Evolutionary conservation across 2,113 vertebrate species (phyloP), one percentile per base, ranked within the genome.

Genomic region (Rallus limicola): DNA sequence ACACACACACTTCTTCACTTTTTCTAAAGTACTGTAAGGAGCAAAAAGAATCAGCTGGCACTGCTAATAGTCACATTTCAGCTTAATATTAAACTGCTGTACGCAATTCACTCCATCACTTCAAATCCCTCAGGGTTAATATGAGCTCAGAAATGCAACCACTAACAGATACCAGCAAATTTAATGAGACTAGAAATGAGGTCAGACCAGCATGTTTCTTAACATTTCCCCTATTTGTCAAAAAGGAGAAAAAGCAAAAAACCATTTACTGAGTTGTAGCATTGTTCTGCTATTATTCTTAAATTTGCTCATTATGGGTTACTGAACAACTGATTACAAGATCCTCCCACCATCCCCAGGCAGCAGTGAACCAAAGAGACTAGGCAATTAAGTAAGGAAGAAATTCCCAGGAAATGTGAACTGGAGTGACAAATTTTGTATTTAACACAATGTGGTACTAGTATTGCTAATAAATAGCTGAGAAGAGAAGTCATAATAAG

Each of bases 121-220:
- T 48, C 63, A 92, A 89, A 78, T 87, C 86, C 88, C 86, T 63
- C 67, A 48, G 88, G 88, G 65, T 64, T 96, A 91, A 82, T 59
- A 71, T 10, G 23, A 94, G 26, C 77, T 91, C 80, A 84, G 88
- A 93, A 93, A 94, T 53, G 34, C 31, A 13, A 33, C 48, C 50
- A 56, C 70, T 72, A 83, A 65, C 82, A 96, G 90, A 82, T 28
- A 86, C 4, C 4, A 91, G 40, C 31, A 79, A 94, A 92, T 96
- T 93, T 96, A 97, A 94, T 92, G 95, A 93, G 95, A 80, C 79
- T 77, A 91, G 80, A 93, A 96, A 92, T 63, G 78, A 29, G 77
- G 86, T 92, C 93, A 89, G 86, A 94, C 11, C 42, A 88, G 44
- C 31, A 91, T 46, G 92, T 90, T 95, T 82, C 70, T 93, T 48